Evolutionary conservation across 2,113 vertebrate genomes (phyloP).

Genomic region (Phainopepla nitens): DNA sequence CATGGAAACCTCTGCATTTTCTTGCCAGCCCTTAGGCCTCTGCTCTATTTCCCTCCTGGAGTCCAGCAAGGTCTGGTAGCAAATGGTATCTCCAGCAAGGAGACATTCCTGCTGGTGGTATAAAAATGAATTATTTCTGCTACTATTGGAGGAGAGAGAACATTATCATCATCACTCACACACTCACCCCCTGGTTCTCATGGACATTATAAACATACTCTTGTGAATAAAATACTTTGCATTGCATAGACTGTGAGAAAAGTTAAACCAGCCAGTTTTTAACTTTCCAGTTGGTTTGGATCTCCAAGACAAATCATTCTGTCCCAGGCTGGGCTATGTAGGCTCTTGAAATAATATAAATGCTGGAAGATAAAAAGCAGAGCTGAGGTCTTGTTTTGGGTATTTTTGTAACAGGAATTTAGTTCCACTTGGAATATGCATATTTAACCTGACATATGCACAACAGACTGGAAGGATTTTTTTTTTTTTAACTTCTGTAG

Average conservation of each 20-base stretch:
- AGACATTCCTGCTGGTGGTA: background rate
- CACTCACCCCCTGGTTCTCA: rapidly evolving
- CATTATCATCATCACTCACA: background rate
- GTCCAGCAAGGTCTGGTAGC: background rate
- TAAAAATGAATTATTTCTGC: background rate
- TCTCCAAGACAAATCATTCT: background rate
- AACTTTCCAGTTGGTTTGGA: background rate
- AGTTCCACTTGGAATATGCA: background rate
- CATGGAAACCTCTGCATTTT: background rate
- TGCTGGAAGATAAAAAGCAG: background rate
- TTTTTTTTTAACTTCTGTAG: background rate
- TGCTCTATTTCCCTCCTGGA: background rate
- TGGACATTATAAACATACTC: background rate
- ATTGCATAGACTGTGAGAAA: background rate
- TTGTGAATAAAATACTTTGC: background rate
- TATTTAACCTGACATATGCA: conserved; percentile 11
- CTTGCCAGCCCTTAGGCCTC: background rate
- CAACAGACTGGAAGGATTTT: background rate
- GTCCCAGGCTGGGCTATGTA: background rate
- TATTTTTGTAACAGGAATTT: background rate
- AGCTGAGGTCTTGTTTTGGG: background rate
- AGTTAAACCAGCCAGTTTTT: background rate
- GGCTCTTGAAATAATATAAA: background rate
- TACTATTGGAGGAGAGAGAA: background rate
- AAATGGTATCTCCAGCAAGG: background rate